Percentiles rank a stretch among this genome's conserved stretches.
Conservation (phyloP, 2,797 vertebrate species). For the Bryconaethiops microstoma region DNA sequence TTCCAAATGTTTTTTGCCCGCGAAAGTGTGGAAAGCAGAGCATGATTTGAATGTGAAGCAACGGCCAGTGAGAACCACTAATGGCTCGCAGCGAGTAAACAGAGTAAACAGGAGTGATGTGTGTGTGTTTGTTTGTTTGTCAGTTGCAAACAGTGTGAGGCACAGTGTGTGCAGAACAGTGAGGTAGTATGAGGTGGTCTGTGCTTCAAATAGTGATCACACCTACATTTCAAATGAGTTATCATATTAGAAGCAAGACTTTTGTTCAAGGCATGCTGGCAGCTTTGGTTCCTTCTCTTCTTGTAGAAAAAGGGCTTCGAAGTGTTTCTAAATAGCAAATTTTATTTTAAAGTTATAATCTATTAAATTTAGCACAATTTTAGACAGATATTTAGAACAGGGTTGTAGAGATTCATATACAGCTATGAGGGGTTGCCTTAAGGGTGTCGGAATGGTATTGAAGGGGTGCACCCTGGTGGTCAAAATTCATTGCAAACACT, state of each 20-base stretch:
- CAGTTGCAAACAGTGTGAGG: not conserved
- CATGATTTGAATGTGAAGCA: slow-evolving; percentile 61
- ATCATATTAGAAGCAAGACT: not conserved
- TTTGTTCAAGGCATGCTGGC: not conserved
- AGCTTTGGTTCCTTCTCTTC: not conserved
- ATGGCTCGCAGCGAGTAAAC: slow-evolving; percentile 52
- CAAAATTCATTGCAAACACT: slow-evolving; percentile 3
- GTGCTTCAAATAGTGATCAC: not conserved
- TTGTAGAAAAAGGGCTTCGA: not conserved
- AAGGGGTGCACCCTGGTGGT: slow-evolving; percentile 38
- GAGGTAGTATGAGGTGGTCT: not conserved
- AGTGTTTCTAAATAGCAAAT: too few relatives aligned
- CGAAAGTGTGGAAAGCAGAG: slow-evolving; percentile 3
- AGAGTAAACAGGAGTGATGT: slow-evolving; percentile 7
- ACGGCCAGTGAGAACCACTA: slow-evolving; percentile 19
- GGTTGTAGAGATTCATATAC: not conserved
- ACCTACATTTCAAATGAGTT: not conserved
- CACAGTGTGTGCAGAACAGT: not conserved
- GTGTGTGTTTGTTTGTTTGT: not conserved
- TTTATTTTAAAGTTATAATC: not conserved
- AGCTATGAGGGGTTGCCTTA: not conserved
- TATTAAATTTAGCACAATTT: not conserved
- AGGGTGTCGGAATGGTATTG: not conserved
- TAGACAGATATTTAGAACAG: not conserved
- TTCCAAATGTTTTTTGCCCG: not conserved